Base-by-base conservation (phyloP, 2,113 vertebrate genomes). In the Dipodomys spectabilis region DNA sequence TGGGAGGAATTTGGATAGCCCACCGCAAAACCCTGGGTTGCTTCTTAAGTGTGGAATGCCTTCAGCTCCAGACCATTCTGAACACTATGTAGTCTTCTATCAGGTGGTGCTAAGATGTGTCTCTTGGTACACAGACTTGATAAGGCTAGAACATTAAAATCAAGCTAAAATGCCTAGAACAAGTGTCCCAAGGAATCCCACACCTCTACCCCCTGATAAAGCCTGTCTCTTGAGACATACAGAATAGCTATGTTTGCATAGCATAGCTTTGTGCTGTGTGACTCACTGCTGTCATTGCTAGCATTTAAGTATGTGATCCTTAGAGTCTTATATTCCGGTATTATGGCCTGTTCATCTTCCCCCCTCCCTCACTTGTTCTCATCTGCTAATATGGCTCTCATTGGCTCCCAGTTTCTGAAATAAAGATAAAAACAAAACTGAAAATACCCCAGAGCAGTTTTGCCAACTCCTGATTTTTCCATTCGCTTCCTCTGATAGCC, bases 401-500 rank as follows among this genome's bases (percentile, higher is more conserved):
- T 91, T 93, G 92, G 67, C 82, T 88, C 84, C 92, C 53, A 62
- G 20, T 92, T 96, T 95, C 82, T 97, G 88, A 94, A 95, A 92
- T 94, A 92, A 95, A 93, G 96, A 97, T 95, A 97, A 96, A 97
- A 97, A 96, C 95, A 96, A 97, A 97, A 97, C 96, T 96, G 96
- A 97, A 97, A 97, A 97, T 94, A 85, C 90, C 85, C 85, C 92
- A 85, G 87, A 93, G 90, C 97, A 94, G 77, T 97, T 97, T 96
- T 97, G 98, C 97, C 97, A 97, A 95, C 91, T 39, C 96, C 97
- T 98, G 98, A 97, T 98, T 98, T 98, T 99, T 98, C 98, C 98
- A 98, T 98, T 98, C 92, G 97, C 98, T 99, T 99, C 99, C 99
- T 98, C 98, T 99, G 98, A 98, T 98, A 98, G 97, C 92, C 98